Percentiles rank a stretch among this genome's conserved stretches.
phyloP scores from a whole-genome alignment of 1,140 invertebrate species.

The Phocides pigmalion region DNA sequence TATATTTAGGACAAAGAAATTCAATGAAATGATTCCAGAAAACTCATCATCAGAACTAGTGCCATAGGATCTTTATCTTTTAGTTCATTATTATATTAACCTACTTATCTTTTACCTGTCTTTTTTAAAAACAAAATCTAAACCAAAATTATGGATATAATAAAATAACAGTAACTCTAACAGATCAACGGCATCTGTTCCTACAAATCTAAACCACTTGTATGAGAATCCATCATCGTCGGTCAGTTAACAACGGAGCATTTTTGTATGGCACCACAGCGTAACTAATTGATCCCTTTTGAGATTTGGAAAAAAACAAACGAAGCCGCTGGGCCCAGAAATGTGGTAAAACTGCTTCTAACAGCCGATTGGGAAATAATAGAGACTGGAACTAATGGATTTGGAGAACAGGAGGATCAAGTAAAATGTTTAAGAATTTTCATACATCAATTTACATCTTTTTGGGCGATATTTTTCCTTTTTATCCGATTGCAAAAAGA shows the following conservation, averaged over 20 bases:
- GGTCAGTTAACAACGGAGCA: slow-evolving; percentile 35
- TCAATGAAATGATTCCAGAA: too few species aligned
- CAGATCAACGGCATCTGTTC: neutral
- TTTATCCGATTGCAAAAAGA: too few species aligned
- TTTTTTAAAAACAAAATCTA: too few species aligned
- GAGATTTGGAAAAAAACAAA: slow-evolving; percentile 61
- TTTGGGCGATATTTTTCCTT: too few species aligned
- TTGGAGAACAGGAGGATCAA: slow-evolving; percentile 11
- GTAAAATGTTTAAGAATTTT: slow-evolving; percentile 18
- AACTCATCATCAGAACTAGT: too few species aligned
- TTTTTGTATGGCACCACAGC: slow-evolving; percentile 55
- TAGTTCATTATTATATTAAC: too few species aligned
- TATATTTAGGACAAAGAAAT: too few species aligned
- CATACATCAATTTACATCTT: too few species aligned
- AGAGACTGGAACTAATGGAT: slow-evolving; percentile 45
- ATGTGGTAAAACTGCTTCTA: slow-evolving; percentile 60
- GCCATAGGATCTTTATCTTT: too few species aligned
- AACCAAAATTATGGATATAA: too few species aligned
- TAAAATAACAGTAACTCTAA: slow-evolving; percentile 15
- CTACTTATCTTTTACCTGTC: too few species aligned
- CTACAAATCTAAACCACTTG: slow-evolving; percentile 14
- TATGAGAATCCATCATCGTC: slow-evolving; percentile 35
- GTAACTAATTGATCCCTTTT: slow-evolving; percentile 72
- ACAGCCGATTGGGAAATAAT: slow-evolving; percentile 55
- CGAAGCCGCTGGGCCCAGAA: slow-evolving; percentile 48